Evolutionary conservation across 2,888 invertebrate species (phyloP), one percentile per base, ranked within the genome.

Genomic region (Melanotus villosus): DNA sequence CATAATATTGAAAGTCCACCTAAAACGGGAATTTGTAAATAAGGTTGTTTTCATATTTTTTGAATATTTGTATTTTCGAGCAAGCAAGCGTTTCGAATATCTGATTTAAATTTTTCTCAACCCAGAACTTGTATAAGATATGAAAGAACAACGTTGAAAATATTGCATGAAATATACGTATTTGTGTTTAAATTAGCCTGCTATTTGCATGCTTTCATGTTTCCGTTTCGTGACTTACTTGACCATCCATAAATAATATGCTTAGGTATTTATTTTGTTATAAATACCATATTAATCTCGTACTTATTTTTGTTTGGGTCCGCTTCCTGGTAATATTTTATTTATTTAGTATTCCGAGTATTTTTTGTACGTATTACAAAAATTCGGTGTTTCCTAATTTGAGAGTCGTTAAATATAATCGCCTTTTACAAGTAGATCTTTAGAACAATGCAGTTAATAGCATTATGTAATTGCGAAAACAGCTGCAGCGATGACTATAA

Each of bases 161-260:
- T 57, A 32, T 52, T 52, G 52, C 52, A 52, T 32, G 52, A 32
- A 30, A 19, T 45, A 45, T 73, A 72, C 72, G 68, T 26, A 70
- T 70, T 71, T 71, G 73, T 72, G 68, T 64, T 45, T 52, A 54
- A 64, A 64, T 68, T 68, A 57, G 62, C 26, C 47, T 50, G 43
- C 45, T 64, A 68, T 57, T 68, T 68, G 68, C 68, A 68, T 68
- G 57, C 54, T 38, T 45, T 41, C 23, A 60, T 60, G 50, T 54
- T 63, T 54, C 45, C 23, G n/a, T 68, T 63, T 57, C 68, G 68
- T 68, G 68, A 68, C 68, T 62, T 47, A 64, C 56, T 65, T 57
- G 64, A 43, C 64, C 64, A 56, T 45, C 64, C 45, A 65, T 65
- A 65, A 65, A 65, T 65, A 56, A 65, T 65, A 45, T 41, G 54